Percentiles rank a stretch among this genome's conserved stretches.
Evolutionary conservation across 2,888 invertebrate species (phyloP).

Genomic region (Teleiodes luculella): DNA sequence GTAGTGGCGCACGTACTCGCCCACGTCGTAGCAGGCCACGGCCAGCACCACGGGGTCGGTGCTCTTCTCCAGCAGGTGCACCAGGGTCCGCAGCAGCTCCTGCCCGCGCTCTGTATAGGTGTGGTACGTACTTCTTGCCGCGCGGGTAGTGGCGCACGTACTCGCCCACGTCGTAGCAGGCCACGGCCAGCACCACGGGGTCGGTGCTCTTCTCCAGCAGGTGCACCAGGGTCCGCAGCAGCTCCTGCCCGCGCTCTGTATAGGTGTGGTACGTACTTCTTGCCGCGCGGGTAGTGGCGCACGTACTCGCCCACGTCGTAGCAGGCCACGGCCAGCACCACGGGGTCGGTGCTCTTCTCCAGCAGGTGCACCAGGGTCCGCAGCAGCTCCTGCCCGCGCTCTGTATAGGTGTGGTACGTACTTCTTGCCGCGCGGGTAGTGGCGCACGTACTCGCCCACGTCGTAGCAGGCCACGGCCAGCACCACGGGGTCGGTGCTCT

Average conservation of each 20-base stretch:
- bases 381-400: background rate
- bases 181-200: conserved; percentile 96
- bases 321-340: conserved; percentile 97
- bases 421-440: conserved; percentile 99
- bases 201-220: conserved; percentile 95
- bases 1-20: conserved; percentile 99
- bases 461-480: conserved; percentile 99
- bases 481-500: conserved; percentile 94
- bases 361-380: conserved; percentile 83
- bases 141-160: conserved; percentile 99
- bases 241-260: conserved; percentile 76
- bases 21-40: conserved; percentile 98
- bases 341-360: conserved; percentile 94
- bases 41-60: conserved; percentile 96
- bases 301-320: conserved; percentile 99
- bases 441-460: conserved; percentile 99
- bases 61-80: conserved; percentile 94
- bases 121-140: conserved; percentile 97
- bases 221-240: conserved; percentile 96
- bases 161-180: conserved; percentile 99
- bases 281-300: conserved; percentile 97
- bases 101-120: background rate
- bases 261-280: too few relatives aligned
- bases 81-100: too few relatives aligned
- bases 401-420: conserved; percentile 75